Base-by-base conservation (phyloP, 1,140 invertebrate genomes). In the Leptinotarsa texana region DNA sequence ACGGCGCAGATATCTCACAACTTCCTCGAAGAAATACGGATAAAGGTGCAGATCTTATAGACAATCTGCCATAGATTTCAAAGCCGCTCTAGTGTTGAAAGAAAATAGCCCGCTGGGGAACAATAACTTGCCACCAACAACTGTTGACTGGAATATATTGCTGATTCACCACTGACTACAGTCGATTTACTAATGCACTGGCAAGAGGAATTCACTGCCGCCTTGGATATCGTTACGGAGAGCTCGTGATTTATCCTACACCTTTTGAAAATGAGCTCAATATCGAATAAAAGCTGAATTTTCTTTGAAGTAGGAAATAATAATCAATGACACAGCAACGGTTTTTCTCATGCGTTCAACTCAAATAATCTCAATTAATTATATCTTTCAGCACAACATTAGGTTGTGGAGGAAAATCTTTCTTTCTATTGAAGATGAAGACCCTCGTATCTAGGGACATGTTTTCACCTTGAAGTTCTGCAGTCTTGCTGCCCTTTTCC, bases 71-170 rank as follows among this genome's bases (percentile, higher is more conserved):
- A 78, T 80, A 81, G 79, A 81, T 80, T 70, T 72, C 68, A 48
- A 66, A 78, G 71, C 79, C 76, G 75, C 74, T 72, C 66, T 73
- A 69, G 76, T 77, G 79, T 78, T 79, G 78, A 81, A 77, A 78
- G 77, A 70, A 78, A 81, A 80, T 77, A 78, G 75, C 79, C 74
- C 79, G 74, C 76, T 74, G 74, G 80, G 78, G 79, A 77, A 81
- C 80, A 80, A 80, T 81, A 81, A 81, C 79, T 81, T 74, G 66
- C 49, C 65, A 72, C 49, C 65, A 74, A 78, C 78, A 77, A 76
- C 21, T 73, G 67, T 74, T 42, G 69, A 78, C 78, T 77, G 72
- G 74, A 74, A 81, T 78, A 78, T 74, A 81, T 79, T 63, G 63
- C 69, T 68, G 65, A 47, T 72, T 68, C 33, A 17, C 24, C n/a